Evolutionary conservation across 2,113 vertebrate species (phyloP), one percentile per base, ranked within the genome.

Genomic region (Trematomus loennbergii): DNA sequence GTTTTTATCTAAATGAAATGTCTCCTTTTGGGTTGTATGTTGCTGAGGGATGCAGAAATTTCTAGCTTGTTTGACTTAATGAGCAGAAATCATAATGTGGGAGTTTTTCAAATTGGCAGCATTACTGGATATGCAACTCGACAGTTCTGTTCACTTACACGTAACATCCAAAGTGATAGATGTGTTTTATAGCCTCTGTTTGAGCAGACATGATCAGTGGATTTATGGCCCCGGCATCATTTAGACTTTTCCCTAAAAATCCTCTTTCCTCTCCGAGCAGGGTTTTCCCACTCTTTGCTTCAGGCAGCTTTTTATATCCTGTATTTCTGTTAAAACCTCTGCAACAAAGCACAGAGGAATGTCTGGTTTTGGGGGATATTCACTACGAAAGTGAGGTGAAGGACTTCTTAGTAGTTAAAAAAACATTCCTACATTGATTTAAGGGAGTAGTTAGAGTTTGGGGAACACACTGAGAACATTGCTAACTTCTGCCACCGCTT

Each of bases 141-240:
- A 29, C 29, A 4, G 29, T 29, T 29, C 29, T 29, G 29, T 29
- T 29, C 29, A 29, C 3, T 29, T 29, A 4, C 29, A 29, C 25
- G 25, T 25, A 2, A 25, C 87, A 82, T 87, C 68, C 66, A 70
- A 46, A 72, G 67, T 81, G 87, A 93, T 81, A 68, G 67, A 90
- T 84, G 64, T 86, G 75, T 84, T 87, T 86, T 81, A 80, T 60
- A 82, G 70, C 55, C 25, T 29, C 29, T 3, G 29, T 29, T 3
- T 29, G 29, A 29, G 25, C 25, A 29, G 3, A 29, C 29, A 4
- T 25, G 29, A 4, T 4, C 4, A 4, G 29, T 4, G 29, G 29
- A 29, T 29, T 89, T 75, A 79, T 72, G 48, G 67, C 61, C 54
- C 46, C 63, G 46, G 62, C 76, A 22, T 82, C 63, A 57, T 40